Conservation (phyloP, 2,113 vertebrate species). For the Gulo gulo region DNA sequence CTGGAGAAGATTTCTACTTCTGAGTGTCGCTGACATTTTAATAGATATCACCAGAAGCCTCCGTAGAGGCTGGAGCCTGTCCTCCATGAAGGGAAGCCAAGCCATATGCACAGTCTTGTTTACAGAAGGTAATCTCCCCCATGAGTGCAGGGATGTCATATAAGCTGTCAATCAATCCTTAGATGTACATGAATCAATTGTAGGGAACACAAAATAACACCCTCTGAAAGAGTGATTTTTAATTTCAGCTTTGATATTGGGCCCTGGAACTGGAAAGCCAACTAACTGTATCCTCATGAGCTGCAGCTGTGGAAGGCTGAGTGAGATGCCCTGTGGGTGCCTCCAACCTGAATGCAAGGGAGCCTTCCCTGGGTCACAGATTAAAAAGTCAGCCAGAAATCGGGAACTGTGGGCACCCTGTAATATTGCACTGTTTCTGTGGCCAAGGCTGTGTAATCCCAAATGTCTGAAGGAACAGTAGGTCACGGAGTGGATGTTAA, state of each 20-base stretch:
- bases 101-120: neutral
- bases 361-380: neutral
- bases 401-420: too few relatives aligned
- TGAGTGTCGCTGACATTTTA: neutral
- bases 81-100: neutral
- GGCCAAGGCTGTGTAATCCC: neutral
- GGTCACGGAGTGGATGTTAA: neutral
- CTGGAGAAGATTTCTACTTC: neutral
- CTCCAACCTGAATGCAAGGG: neutral
- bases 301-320: neutral
- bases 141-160: neutral
- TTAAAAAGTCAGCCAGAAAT: neutral
- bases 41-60: neutral
- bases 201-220: neutral
- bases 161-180: neutral
- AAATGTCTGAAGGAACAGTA: neutral
- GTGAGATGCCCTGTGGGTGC: neutral
- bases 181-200: neutral
- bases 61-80: neutral
- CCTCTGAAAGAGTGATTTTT: neutral
- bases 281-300: neutral
- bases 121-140: neutral
- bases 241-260: conserved; percentile 14
- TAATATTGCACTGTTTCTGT: neutral
- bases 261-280: neutral